These are phyloP conservation scores for Tauraco hartlaubi DNA, from an alignment of 2,797 vertebrate genomes.

Conservation along the genomic window DNA sequence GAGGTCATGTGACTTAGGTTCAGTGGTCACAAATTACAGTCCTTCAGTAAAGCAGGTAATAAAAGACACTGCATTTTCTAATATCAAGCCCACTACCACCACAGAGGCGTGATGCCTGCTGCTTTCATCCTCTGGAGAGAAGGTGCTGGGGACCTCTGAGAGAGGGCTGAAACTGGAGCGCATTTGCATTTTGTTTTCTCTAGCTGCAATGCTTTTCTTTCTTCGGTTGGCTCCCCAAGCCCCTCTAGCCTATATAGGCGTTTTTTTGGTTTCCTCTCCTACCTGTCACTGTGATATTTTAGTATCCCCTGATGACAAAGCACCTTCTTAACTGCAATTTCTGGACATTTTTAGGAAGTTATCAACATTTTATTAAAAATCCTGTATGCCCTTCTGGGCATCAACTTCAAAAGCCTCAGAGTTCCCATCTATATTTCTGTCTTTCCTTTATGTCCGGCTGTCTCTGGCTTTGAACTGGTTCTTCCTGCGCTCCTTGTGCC, in stretches of 20 bases:
- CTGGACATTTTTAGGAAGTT: not conserved
- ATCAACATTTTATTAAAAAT: not conserved
- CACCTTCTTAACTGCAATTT: not conserved
- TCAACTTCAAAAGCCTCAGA: not conserved
- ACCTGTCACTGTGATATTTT: not conserved
- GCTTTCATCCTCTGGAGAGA: not conserved
- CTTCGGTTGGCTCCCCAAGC: not conserved
- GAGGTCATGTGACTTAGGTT: not conserved
- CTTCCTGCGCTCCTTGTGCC: not conserved
- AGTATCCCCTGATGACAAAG: not conserved
- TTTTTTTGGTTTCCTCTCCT: not conserved
- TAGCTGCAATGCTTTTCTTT: not conserved
- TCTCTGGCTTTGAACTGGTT: not conserved
- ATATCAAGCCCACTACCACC: not conserved
- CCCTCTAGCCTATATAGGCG: accelerated
- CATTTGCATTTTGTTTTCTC: not conserved
- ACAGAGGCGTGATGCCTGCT: not conserved
- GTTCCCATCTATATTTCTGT: not conserved
- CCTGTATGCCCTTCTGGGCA: not conserved
- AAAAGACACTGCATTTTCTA: not conserved
- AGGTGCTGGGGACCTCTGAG: not conserved
- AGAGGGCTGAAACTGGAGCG: not conserved
- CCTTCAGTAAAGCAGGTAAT: not conserved
- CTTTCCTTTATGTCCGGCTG: not conserved
- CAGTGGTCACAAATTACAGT: not conserved